Evolutionary conservation across 1,140 invertebrate genomes (phyloP), one percentile per base, ranked within the genome.

Genomic region (Triops cancriformis): DNA sequence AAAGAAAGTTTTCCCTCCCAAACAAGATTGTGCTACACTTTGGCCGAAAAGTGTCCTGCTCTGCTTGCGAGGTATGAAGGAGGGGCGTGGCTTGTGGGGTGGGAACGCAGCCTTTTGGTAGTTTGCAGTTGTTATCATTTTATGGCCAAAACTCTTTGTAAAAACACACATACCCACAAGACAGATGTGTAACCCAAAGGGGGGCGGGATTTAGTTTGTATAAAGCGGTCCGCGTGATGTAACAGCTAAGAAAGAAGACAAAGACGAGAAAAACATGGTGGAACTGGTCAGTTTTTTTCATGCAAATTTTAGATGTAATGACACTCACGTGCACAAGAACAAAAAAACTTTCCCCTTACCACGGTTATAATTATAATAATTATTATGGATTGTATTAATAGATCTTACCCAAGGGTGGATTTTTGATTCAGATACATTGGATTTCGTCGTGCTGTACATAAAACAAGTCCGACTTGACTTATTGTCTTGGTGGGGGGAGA

Each of bases 351-450:
- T 7, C 31, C 31, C 31, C 7, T 37, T 37, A 37, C 31, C 31
- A 37, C 31, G 7, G 2, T 4, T 37, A 37, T 37, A 37, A 37
- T 37, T 37, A 37, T 37, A 37, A 64, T 64, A 23, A 64, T 64
- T 10, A 64, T 64, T n/a, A 64, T 64, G 51, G 51, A 64, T 23
- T 64, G 51, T 64, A 64, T 64, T 23, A 23, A 64, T 64, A 64
- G 51, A 64, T 64, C 51, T 64, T 64, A 23, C 51, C 51, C 14
- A 64, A n/a, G 51, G 23, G 51, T 64, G 51, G 51, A 64, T 64
- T 64, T 64, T 37, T 37, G 51, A 18, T 64, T 64, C 51, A 64
- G 23, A 64, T 64, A 64, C 51, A 64, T 64, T 64, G 51, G n/a
- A 64, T 64, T 64, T 64, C 51, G 51, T 64, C 18, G 51, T 64